Base-by-base conservation (phyloP, 2,113 vertebrate species). In the Myotis davidii region DNA sequence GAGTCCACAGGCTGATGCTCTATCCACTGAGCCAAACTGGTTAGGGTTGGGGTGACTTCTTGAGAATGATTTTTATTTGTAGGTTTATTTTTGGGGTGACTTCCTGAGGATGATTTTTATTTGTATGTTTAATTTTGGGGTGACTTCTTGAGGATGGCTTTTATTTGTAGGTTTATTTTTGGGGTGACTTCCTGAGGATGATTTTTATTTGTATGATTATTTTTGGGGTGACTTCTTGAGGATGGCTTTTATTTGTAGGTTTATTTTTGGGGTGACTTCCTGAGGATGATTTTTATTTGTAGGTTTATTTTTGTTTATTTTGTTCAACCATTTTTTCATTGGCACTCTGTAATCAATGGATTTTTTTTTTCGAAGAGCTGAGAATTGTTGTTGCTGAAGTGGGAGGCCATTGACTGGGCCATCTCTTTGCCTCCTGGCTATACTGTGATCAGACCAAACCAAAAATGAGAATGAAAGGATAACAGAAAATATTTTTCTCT, bases 61-160 rank as follows among this genome's bases (percentile, higher is more conserved):
- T 84, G 23, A 94, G 85, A 18, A 90, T 84, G 48, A 64, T 77
- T 90, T 96, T 95, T 92, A 73, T 92, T 91, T 91, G 27, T 83
- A 45, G 45, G 45, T 45, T 45, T 45, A 45, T 45, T 45, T 45
- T 45, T 45, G 45, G 17, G 37, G 82, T 88, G 67, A 76, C 27
- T 67, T 82, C 56, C 34, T 84, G 23, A 94, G 85, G 13, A 90
- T 84, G 48, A 64, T 77, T 90, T 96, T 95, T 92, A 73, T 92
- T 91, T 91, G 27, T 83, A 61, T 9, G 23, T 61, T 61, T 61
- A 61, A 27, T 92, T 94, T 7, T 42, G 39, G 17, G 37, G 82
- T 88, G 67, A 76, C 27, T 67, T 82, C 56, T 45, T 84, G 23
- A 94, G 85, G 13, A 90, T 84, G 48, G 56, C 72, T 90, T 96